Evolutionary conservation across 2,888 invertebrate genomes (phyloP), one percentile per base, ranked within the genome.

Genomic region (Coecobrya sp.): DNA sequence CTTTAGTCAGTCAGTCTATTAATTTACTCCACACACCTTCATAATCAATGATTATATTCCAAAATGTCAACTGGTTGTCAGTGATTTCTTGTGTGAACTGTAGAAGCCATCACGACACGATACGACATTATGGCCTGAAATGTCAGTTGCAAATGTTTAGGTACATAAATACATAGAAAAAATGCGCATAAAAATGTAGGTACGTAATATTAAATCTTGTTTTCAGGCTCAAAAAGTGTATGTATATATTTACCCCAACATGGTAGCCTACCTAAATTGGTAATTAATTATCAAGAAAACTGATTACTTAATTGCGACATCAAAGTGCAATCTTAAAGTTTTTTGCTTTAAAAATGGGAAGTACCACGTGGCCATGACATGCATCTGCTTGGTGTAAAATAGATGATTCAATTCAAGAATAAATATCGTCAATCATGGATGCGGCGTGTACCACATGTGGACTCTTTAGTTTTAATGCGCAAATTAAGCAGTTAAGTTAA

Each of bases 321-420:
- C 36, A 36, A 22, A 36, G n/a, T 36, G 13, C 8, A 62, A 62
- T 22, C 25, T 27, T 11, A 13, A 0, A 22, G 25, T 25, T 27
- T 65, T 65, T 65, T 65, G n/a, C 65, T 25, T 70, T 30, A 16
- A 36, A 36, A 65, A 65, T 55, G 49, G 79, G 62, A 87, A 79
- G 86, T 11, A 62, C 52, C 88, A 88, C 68, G 88, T 52, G 88
- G 81, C 88, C 88, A 52, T 88, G 88, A 88, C 88, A 88, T 88
- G 88, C 65, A 88, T 79, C 19, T 65, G 27, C 30, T 8, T n/a
- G n/a, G n/a, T n/a, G 10, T 49, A 52, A 62, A 59, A n/a, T 88
- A 76, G 55, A 55, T 42, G 79, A 87, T 87, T 22, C 52, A 87
- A 87, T 87, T 22, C 52, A 87, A 62, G 76, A 86, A 52, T 30